Percentiles rank a stretch among this genome's conserved stretches.
phyloP scores from a whole-genome alignment of 2,113 vertebrate genomes.

The Sterna hirundo region DNA sequence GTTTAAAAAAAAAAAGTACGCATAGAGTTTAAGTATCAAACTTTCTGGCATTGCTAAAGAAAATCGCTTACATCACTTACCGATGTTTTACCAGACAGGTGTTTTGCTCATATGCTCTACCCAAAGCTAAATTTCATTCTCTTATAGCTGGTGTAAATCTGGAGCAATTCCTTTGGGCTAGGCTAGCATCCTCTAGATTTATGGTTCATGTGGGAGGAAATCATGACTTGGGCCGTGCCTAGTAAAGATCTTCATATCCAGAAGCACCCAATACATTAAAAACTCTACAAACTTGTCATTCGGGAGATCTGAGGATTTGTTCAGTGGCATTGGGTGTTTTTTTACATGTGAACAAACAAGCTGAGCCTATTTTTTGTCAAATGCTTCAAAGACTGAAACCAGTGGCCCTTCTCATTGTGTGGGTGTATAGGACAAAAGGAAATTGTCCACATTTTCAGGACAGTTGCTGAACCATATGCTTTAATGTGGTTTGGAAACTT shows the following conservation, averaged over 20 bases:
- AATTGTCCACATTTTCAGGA: slow-evolving; percentile 48
- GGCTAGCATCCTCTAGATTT: neutral
- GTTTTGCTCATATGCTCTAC: neutral
- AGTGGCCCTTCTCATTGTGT: neutral
- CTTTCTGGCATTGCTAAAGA: neutral
- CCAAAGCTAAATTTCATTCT: neutral
- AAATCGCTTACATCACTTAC: neutral
- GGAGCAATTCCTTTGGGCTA: neutral
- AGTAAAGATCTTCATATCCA: neutral
- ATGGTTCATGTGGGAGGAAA: neutral
- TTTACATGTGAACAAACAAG: neutral
- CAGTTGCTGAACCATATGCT: neutral
- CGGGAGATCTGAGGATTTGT: neutral
- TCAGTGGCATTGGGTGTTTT: neutral
- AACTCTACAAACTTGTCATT: neutral
- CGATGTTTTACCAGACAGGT: neutral
- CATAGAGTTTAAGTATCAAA: neutral
- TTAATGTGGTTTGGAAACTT: slow-evolving; percentile 46
- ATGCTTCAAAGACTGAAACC: neutral
- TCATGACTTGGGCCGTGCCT: neutral
- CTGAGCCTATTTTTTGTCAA: neutral
- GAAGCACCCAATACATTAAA: neutral
- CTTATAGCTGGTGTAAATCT: neutral
- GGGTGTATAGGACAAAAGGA: neutral
- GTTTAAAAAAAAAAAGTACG: neutral